Conservation (phyloP, 2,113 vertebrate species). For the Cynoglossus semilaevis region DNA sequence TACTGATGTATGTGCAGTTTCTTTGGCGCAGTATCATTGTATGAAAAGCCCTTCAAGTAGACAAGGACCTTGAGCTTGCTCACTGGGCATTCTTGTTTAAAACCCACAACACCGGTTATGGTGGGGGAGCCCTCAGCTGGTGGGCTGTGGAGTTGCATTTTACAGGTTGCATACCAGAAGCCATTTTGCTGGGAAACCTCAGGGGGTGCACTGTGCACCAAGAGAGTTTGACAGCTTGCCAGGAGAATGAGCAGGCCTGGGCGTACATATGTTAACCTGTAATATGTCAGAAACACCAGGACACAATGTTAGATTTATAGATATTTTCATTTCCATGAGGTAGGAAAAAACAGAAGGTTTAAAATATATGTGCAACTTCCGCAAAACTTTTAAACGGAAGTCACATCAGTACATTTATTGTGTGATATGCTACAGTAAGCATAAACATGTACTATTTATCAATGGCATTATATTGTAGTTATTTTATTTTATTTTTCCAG, state of each 20-base stretch:
- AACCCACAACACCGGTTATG: slow-evolving; percentile 81
- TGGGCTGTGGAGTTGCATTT: slow-evolving; percentile 78
- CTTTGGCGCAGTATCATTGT: slow-evolving; percentile 40
- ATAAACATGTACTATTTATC: too few relatives aligned
- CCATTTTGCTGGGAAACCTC: slow-evolving; percentile 52
- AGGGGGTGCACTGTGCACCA: slow-evolving; percentile 41
- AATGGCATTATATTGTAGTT: too few relatives aligned
- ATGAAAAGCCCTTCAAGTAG: slow-evolving; percentile 76
- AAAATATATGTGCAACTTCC: too few relatives aligned
- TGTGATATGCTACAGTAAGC: too few relatives aligned
- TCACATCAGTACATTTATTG: too few relatives aligned
- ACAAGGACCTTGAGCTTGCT: slow-evolving; percentile 76
- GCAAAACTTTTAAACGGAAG: too few relatives aligned
- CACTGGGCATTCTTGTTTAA: slow-evolving; percentile 76
- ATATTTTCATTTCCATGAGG: too few relatives aligned
- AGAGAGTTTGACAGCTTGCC: slow-evolving; percentile 30
- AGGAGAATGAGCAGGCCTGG: slow-evolving; percentile 41
- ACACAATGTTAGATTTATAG: neutral
- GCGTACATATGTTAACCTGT: slow-evolving; percentile 32
- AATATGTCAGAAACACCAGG: slow-evolving; percentile 5
- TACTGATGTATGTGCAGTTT: slow-evolving; percentile 90
- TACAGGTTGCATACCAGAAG: slow-evolving; percentile 76
- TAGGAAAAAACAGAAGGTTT: too few relatives aligned
- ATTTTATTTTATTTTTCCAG: too few relatives aligned
- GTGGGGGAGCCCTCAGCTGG: slow-evolving; percentile 71